phyloP scores from a whole-genome alignment of 2,797 vertebrate genomes.

The Fringilla coelebs region DNA sequence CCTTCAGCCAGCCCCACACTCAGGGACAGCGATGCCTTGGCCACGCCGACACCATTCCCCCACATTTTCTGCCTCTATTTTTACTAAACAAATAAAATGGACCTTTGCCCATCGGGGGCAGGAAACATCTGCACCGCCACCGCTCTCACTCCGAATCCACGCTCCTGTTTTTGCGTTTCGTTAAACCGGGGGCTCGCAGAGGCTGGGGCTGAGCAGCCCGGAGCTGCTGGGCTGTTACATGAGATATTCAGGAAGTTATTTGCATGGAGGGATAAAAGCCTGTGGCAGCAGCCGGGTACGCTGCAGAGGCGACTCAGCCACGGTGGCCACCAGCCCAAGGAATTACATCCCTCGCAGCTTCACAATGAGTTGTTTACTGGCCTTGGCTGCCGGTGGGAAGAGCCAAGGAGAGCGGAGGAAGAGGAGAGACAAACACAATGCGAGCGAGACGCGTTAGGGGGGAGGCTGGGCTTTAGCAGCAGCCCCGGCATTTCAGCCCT shows the following conservation, averaged over 20 bases:
- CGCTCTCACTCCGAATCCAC: neutral
- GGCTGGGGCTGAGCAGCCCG: neutral
- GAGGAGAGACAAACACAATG: constrained; percentile 51
- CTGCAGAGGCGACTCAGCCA: neutral
- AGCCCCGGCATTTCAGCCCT: neutral
- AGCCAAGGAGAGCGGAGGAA: constrained; percentile 42
- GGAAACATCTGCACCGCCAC: neutral
- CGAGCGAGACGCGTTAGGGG: constrained; percentile 26
- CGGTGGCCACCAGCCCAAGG: constrained; percentile 9
- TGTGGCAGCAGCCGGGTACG: constrained; percentile 1
- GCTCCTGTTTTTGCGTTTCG: neutral
- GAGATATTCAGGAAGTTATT: constrained; percentile 49
- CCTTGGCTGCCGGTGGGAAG: constrained; percentile 34
- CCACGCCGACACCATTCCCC: neutral
- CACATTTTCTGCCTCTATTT: neutral
- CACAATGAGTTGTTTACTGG: constrained; percentile 62
- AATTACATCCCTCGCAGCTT: neutral
- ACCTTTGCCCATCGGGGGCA: neutral
- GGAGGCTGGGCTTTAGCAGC: constrained; percentile 43
- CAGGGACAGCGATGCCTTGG: rapidly evolving
- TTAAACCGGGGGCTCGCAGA: neutral
- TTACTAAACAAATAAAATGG: neutral
- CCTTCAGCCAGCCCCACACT: neutral
- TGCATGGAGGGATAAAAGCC: constrained; percentile 29
- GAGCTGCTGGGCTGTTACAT: neutral